Base-by-base conservation (phyloP, 64 coral and sea anemone species). In the Montipora efflorescens region DNA sequence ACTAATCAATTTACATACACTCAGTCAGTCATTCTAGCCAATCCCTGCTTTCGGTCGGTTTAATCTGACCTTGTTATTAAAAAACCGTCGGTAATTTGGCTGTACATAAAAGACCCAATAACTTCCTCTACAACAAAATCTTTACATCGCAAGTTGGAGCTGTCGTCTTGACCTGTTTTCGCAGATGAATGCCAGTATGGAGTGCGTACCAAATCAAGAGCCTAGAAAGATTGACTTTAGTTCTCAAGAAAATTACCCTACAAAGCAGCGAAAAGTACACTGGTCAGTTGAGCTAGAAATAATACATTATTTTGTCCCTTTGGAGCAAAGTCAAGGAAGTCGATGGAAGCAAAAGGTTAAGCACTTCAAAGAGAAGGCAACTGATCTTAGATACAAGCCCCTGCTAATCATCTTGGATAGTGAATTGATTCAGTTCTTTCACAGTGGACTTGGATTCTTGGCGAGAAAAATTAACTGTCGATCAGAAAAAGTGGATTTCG, bases 261-360 rank as follows among this genome's bases (percentile, higher is more conserved):
- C 79, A 2, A 87, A 79, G 46, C 62, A 76, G 0, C 62, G 76
- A 61, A 77, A 46, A 88, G 92, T 93, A 16, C 72, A 76, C 47
- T 93, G 92, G 92, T 93, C 92, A 36, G 20, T 88, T 1, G 84
- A 88, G 16, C 47, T 93, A 4, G 92, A 93, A 25, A 82, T 88
- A 43, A 75, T 93, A n/a, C 92, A 74, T 67, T 93, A 93, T 72
- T 93, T 76, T 59, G 77, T 88, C 4, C 92, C 92, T n/a, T 55
- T 78, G 21, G 47, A 43, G 36, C 76, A 49, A 44, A 47, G 67
- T 43, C 74, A 43, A 28, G 48, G 81, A 71, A 57, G 61, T 59
- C 43, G 44, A 22, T 53, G 92, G 92, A 75, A 81, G 23, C 77
- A 21, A 68, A 88, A 80, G 14, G 14, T 93, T 3, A 79, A 93